These are phyloP conservation scores for Channa maculata DNA, from an alignment of 2,113 vertebrate species.

Conservation along the genomic window DNA sequence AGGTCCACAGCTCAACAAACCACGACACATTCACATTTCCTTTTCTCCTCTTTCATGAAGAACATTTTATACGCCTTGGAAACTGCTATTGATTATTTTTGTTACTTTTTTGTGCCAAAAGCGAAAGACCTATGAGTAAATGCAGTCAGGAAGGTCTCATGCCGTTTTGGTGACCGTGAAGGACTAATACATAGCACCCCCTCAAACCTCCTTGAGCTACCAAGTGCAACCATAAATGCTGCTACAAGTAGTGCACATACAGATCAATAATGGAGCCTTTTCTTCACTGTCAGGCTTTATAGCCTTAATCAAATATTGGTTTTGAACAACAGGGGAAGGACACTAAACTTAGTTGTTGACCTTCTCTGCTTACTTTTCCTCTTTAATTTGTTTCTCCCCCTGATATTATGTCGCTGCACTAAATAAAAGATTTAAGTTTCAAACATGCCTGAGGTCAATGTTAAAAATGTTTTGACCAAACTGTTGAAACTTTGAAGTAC, in stretches of 20 bases:
- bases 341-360: not conserved
- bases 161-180: not conserved
- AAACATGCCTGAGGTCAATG: not conserved
- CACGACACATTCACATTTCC: slow-evolving; percentile 11
- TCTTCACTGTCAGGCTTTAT: not conserved
- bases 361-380: not conserved
- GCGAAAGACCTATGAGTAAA: too few relatives aligned
- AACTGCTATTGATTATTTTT: not conserved
- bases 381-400: slow-evolving; percentile 10
- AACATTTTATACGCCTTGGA: not conserved
- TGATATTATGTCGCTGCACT: not conserved
- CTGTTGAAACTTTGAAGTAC: not conserved
- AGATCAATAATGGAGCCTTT: not conserved
- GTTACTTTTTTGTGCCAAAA: slow-evolving; percentile 25
- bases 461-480: slow-evolving; percentile 17
- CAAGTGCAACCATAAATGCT: slow-evolving; percentile 8
- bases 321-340: slow-evolving; percentile 5
- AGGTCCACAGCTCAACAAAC: not conserved
- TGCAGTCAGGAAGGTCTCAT: not conserved
- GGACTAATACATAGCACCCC: not conserved
- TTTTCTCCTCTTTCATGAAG: not conserved
- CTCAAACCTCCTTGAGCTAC: not conserved
- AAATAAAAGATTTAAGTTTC: not conserved
- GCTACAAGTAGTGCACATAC: not conserved
- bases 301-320: slow-evolving; percentile 4